phyloP scores from a whole-genome alignment of 2,797 vertebrate species.

The Halcyon leucocephala region DNA sequence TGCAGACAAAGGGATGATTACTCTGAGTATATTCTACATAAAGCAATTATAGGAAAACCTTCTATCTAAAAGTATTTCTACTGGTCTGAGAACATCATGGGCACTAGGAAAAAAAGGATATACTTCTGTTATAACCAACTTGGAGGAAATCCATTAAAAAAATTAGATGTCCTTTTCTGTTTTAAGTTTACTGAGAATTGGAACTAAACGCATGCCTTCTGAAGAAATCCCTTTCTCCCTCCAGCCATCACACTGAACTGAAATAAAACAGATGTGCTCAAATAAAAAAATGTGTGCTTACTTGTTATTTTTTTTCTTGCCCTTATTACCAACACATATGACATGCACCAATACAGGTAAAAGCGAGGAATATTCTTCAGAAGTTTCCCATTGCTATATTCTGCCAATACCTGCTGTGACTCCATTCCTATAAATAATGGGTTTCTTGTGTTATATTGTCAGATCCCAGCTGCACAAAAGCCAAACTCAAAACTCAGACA shows the following conservation, averaged over 20 bases:
- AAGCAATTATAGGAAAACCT: not conserved
- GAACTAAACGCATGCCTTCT: slow-evolving; percentile 69
- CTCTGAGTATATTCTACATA: not conserved
- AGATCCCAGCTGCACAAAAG: slow-evolving; percentile 58
- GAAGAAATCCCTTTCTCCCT: slow-evolving; percentile 66
- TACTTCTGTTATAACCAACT: slow-evolving; percentile 9
- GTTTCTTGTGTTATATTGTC: slow-evolving; percentile 38
- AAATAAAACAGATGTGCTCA: slow-evolving; percentile 78
- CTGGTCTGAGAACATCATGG: not conserved
- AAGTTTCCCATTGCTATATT: slow-evolving; percentile 36
- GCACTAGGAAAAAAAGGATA: not conserved
- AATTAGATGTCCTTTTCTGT: slow-evolving; percentile 57
- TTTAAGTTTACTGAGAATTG: slow-evolving; percentile 70
- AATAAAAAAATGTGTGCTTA: slow-evolving; percentile 54
- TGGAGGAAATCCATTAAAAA: slow-evolving; percentile 27
- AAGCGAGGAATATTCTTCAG: slow-evolving; percentile 5
- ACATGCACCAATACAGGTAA: slow-evolving; percentile 26
- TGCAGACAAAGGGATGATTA: slow-evolving; percentile 10
- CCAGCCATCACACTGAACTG: slow-evolving; percentile 63
- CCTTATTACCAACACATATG: slow-evolving; percentile 22
- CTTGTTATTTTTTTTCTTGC: slow-evolving; percentile 20
- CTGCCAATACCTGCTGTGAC: slow-evolving; percentile 40
- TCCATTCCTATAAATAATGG: slow-evolving; percentile 28
- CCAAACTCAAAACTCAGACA: slow-evolving; percentile 22
- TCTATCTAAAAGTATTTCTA: not conserved